Evolutionary conservation across 92 coral and sea anemone genomes (phyloP).

Genomic region (Muricea muricata): DNA sequence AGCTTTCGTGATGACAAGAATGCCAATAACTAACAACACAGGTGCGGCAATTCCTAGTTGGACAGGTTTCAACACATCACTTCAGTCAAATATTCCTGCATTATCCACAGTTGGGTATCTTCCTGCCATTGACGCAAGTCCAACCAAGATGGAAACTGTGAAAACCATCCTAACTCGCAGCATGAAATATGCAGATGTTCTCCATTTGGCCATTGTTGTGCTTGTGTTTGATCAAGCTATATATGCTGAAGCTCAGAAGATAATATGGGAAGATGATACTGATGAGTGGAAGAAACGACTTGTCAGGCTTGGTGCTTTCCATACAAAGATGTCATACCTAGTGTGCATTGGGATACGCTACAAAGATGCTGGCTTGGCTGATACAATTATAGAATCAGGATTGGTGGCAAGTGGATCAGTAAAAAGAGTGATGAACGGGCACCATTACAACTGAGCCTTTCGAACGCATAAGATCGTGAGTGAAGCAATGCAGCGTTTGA

Average conservation of each 20-base stretch:
- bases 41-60: conserved; percentile 32
- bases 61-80: conserved; percentile 69
- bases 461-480: conserved; percentile 52
- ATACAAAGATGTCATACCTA: conserved; percentile 51
- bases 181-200: conserved; percentile 40
- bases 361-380: conserved; percentile 70
- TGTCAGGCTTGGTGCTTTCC: conserved; percentile 67
- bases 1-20: conserved; percentile 34
- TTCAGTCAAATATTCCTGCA: conserved; percentile 33
- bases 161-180: conserved; percentile 49
- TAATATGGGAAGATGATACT: conserved; percentile 53
- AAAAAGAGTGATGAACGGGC: conserved; percentile 54
- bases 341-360: conserved; percentile 58
- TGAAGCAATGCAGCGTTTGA: conserved; percentile 9
- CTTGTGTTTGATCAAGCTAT: conserved; percentile 73
- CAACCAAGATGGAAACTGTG: conserved; percentile 73
- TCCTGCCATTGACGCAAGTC: conserved; percentile 66
- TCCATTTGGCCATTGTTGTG: conserved; percentile 46
- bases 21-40: neutral
- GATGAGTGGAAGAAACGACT: conserved; percentile 41
- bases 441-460: conserved; percentile 61
- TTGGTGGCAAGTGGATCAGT: conserved; percentile 71
- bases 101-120: conserved; percentile 68
- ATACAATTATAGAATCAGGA: conserved; percentile 65
- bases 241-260: conserved; percentile 70